Conservation (phyloP, 2,888 invertebrate genomes). For the Gnatocerus cornutus region DNA sequence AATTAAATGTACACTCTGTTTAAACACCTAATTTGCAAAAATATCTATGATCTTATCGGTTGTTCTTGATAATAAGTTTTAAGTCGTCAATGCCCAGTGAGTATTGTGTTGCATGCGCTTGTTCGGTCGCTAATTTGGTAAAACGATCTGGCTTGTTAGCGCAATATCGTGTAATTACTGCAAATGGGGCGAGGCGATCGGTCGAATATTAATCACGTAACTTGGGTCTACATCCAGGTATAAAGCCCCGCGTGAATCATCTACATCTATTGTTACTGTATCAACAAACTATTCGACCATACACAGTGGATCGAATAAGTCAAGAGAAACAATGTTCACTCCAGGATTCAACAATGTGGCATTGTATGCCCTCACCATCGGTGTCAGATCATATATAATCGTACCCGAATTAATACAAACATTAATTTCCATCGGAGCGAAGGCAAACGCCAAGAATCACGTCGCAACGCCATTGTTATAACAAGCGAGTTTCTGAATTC, state of each 20-base stretch:
- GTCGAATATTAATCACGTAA: constrained; percentile 38
- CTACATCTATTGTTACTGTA: constrained; percentile 44
- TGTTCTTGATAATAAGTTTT: too few relatives aligned
- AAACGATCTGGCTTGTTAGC: constrained; percentile 23
- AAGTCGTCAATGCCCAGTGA: too few relatives aligned
- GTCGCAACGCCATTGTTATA: constrained; percentile 36
- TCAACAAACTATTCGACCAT: constrained; percentile 50
- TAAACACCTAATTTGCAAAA: too few relatives aligned
- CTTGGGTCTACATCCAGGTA: constrained; percentile 17
- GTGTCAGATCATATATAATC: constrained; percentile 48
- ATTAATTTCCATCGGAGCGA: constrained; percentile 45
- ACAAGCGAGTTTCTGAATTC: constrained; percentile 29
- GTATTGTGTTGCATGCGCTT: too few relatives aligned
- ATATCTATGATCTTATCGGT: too few relatives aligned
- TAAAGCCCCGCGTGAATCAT: constrained; percentile 48
- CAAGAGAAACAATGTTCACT: constrained; percentile 52
- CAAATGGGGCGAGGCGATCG: constrained; percentile 33
- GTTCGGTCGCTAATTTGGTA: constrained; percentile 8
- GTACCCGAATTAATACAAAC: constrained; percentile 46
- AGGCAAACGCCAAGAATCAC: constrained; percentile 43
- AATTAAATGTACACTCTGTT: too few relatives aligned
- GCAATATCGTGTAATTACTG: constrained; percentile 25
- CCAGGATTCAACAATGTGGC: constrained; percentile 53
- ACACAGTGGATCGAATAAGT: constrained; percentile 51
- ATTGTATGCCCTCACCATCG: constrained; percentile 46